These are phyloP conservation scores for Proales similis DNA, from an alignment of 1,140 invertebrate genomes.

Conservation along the genomic window DNA sequence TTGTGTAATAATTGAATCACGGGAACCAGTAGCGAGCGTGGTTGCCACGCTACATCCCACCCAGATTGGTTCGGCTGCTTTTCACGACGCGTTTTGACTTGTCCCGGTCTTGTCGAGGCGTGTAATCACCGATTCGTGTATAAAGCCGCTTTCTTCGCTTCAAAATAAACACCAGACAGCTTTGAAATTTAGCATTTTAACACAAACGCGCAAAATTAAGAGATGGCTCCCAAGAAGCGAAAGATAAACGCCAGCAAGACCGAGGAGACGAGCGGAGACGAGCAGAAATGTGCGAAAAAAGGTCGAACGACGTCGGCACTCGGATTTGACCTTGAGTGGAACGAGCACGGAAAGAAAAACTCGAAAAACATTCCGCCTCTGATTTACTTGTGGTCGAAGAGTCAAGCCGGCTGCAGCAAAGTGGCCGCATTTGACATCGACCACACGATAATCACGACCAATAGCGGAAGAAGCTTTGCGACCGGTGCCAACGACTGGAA, in stretches of 20 bases:
- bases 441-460: slow-evolving; percentile 47
- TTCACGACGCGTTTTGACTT: no score
- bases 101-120: no score
- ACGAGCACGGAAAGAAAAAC: slow-evolving; percentile 1
- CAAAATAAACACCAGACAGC: not conserved
- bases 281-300: not conserved
- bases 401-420: slow-evolving; percentile 41
- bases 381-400: slow-evolving; percentile 39
- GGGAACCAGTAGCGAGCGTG: no score
- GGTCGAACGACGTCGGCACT: not conserved
- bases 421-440: slow-evolving; percentile 47
- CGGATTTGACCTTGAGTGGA: slow-evolving; percentile 24
- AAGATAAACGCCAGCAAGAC: not conserved
- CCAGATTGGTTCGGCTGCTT: no score
- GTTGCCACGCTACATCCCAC: no score
- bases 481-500: slow-evolving; percentile 46
- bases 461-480: slow-evolving; percentile 47
- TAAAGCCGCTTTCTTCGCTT: slow-evolving; percentile 1
- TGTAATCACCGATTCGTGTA: no score
- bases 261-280: slow-evolving; percentile 1
- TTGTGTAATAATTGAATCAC: no score
- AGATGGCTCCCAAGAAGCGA: slow-evolving; percentile 28
- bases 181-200: no score
- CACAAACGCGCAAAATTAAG: no score
- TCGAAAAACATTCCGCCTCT: slow-evolving; percentile 4